These are phyloP conservation scores for Acrocephalus arundinaceus DNA, from an alignment of 2,113 vertebrate genomes.

Conservation along the genomic window DNA sequence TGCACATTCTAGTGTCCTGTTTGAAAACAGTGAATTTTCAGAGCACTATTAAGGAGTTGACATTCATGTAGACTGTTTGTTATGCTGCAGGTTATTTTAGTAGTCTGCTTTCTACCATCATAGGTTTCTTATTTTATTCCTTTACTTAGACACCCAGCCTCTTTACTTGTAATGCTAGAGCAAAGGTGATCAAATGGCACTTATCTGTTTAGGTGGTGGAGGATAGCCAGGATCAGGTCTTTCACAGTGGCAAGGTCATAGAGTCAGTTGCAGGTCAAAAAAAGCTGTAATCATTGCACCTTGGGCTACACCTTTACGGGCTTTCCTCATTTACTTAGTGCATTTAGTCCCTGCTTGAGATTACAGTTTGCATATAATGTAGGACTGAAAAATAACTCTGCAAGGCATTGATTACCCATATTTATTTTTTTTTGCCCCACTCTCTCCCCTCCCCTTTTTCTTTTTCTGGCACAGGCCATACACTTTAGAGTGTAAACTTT, in stretches of 20 bases:
- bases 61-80: background rate
- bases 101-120: background rate
- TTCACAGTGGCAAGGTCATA: fast-evolving
- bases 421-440: background rate
- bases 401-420: background rate
- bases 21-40: background rate
- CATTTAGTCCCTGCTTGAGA: background rate
- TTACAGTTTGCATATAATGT: background rate
- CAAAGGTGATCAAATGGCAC: background rate
- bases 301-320: background rate
- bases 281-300: background rate
- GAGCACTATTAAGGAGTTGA: background rate
- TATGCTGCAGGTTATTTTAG: background rate
- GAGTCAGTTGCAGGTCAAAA: background rate
- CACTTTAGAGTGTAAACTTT: background rate
- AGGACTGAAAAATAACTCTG: background rate
- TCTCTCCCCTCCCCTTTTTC: no score
- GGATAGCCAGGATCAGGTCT: background rate
- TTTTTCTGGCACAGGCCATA: background rate
- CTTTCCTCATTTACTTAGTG: background rate
- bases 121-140: background rate
- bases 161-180: background rate
- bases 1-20: background rate
- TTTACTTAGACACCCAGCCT: background rate
- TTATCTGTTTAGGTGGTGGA: background rate